These are phyloP conservation scores for Atrichornis clamosus DNA, from an alignment of 2,113 vertebrate genomes.

Conservation along the genomic window DNA sequence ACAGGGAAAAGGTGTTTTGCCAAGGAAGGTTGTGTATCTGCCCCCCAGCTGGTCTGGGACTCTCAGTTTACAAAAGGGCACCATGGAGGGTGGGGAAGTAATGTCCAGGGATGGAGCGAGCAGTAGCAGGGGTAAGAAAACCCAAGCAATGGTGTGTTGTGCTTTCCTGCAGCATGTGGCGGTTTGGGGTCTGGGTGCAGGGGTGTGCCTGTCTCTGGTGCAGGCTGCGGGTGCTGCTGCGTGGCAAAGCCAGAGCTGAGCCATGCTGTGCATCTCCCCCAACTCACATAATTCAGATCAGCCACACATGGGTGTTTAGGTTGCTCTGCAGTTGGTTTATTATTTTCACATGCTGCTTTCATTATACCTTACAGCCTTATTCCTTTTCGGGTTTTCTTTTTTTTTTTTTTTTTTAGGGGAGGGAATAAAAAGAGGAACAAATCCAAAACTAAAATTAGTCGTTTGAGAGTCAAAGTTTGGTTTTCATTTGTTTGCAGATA, in stretches of 20 bases:
- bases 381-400: background rate
- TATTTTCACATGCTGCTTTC: conserved; percentile 50
- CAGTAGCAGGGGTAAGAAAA: rapidly evolving
- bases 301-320: background rate
- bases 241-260: background rate
- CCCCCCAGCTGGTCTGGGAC: background rate
- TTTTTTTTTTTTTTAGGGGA: background rate
- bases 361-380: conserved; percentile 40
- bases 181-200: background rate
- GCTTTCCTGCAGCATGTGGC: background rate
- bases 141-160: rapidly evolving
- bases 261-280: background rate
- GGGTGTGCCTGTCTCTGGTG: background rate
- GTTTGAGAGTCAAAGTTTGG: background rate
- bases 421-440: background rate
- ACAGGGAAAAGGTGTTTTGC: background rate
- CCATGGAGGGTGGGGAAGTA: background rate
- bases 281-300: background rate
- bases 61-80: background rate
- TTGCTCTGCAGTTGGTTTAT: conserved; percentile 24
- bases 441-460: conserved; percentile 29
- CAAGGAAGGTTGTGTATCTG: background rate
- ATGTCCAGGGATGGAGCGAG: background rate
- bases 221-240: background rate
- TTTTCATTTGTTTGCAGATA: conserved; percentile 28